Percentiles rank a stretch among this genome's conserved stretches.
Conservation (phyloP, 2,797 vertebrate species). For the Furcifer pardalis region DNA sequence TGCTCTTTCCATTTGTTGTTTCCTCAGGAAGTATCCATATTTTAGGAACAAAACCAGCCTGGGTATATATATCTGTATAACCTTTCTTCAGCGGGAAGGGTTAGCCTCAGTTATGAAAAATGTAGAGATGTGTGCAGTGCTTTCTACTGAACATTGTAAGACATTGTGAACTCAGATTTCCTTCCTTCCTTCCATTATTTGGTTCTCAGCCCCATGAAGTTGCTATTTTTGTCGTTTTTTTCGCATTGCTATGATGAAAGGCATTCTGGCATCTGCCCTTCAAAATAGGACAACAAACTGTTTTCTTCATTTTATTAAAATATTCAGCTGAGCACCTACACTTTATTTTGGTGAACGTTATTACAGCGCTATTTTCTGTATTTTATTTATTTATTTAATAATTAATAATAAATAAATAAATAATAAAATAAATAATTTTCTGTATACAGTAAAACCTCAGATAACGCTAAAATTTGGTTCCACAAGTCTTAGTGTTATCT, state of each 20-base stretch:
- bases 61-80: constrained; percentile 39
- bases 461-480: no score
- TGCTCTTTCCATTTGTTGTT: constrained; percentile 22
- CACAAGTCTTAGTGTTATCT: no score
- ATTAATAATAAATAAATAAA: no score
- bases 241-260: neutral
- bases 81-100: constrained; percentile 18
- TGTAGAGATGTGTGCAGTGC: constrained; percentile 40
- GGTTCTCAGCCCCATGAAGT: constrained; percentile 39
- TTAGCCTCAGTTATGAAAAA: neutral
- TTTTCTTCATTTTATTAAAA: constrained; percentile 41
- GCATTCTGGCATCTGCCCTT: constrained; percentile 15
- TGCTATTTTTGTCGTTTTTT: constrained; percentile 52
- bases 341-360: neutral
- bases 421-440: no score
- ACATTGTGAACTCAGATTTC: constrained; percentile 53
- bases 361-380: neutral
- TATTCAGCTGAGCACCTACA: constrained; percentile 17
- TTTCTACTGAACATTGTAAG: constrained; percentile 28
- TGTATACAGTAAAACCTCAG: no score
- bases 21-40: constrained; percentile 35
- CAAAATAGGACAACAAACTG: constrained; percentile 4
- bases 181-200: constrained; percentile 51
- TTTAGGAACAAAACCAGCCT: constrained; percentile 6
- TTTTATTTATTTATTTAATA: no score